phyloP scores from a whole-genome alignment of 2,113 vertebrate genomes.

The Mustela nigripes region DNA sequence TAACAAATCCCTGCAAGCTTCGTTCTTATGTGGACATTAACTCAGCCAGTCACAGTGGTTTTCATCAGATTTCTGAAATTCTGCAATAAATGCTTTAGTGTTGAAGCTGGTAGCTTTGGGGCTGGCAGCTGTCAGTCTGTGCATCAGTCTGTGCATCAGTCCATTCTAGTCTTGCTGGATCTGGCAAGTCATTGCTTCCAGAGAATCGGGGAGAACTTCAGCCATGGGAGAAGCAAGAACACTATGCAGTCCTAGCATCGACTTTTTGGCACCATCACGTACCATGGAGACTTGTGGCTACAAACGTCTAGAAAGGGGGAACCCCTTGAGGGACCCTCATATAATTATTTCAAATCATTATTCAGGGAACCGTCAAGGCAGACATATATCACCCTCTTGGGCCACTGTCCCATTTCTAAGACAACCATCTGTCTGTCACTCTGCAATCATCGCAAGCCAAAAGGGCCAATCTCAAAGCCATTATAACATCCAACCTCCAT shows the following conservation, averaged over 20 bases:
- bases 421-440: not conserved
- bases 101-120: not conserved
- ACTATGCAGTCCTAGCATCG: not conserved
- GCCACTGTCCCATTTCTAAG: not conserved
- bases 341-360: too few relatives aligned
- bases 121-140: not conserved
- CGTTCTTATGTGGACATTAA: not conserved
- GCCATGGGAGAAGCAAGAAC: not conserved
- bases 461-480: not conserved
- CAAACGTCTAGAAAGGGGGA: too few relatives aligned
- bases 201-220: not conserved
- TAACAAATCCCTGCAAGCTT: not conserved
- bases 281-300: not conserved
- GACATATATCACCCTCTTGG: not conserved
- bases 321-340: not conserved
- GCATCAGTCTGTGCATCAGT: not conserved
- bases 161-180: not conserved
- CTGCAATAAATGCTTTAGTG: not conserved
- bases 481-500: not conserved
- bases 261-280: not conserved
- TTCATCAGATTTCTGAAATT: not conserved
- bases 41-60: not conserved
- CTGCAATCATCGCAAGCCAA: not conserved
- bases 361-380: accelerated
- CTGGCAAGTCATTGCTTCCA: not conserved